Conservation (phyloP, 2,113 vertebrate species). For the Elanus axillaris region DNA sequence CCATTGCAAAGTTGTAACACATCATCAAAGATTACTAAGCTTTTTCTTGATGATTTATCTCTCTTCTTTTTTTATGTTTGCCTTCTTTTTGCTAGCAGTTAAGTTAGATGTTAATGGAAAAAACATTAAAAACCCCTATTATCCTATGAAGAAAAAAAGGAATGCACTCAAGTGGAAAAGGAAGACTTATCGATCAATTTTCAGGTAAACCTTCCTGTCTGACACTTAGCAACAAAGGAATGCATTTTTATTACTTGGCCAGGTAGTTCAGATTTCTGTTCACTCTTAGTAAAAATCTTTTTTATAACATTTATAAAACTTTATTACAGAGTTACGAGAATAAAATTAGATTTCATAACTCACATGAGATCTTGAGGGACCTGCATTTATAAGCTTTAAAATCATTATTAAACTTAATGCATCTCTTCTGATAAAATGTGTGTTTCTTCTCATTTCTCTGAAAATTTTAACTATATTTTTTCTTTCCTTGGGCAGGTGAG, state of each 20-base stretch:
- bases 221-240: slow-evolving; percentile 58
- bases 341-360: slow-evolving; percentile 79
- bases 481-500: not conserved
- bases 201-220: slow-evolving; percentile 61
- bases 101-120: slow-evolving; percentile 69
- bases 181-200: slow-evolving; percentile 68
- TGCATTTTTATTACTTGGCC: slow-evolving; percentile 71
- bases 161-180: slow-evolving; percentile 60
- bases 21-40: not conserved
- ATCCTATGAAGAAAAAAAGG: slow-evolving; percentile 56
- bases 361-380: slow-evolving; percentile 58
- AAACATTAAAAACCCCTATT: slow-evolving; percentile 55
- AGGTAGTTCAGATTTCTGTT: slow-evolving; percentile 71
- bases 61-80: slow-evolving; percentile 47
- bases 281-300: slow-evolving; percentile 70
- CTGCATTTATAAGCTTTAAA: slow-evolving; percentile 60
- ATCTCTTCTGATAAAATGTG: slow-evolving; percentile 17
- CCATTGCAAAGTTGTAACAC: not conserved
- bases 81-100: slow-evolving; percentile 15
- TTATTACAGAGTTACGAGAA: slow-evolving; percentile 76
- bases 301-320: slow-evolving; percentile 79
- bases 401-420: slow-evolving; percentile 60
- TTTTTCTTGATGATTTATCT: not conserved
- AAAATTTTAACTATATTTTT: not conserved
- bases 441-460: slow-evolving; percentile 33